Evolutionary conservation across 2,888 invertebrate genomes (phyloP).

Genomic region (Tetropium fuscum): DNA sequence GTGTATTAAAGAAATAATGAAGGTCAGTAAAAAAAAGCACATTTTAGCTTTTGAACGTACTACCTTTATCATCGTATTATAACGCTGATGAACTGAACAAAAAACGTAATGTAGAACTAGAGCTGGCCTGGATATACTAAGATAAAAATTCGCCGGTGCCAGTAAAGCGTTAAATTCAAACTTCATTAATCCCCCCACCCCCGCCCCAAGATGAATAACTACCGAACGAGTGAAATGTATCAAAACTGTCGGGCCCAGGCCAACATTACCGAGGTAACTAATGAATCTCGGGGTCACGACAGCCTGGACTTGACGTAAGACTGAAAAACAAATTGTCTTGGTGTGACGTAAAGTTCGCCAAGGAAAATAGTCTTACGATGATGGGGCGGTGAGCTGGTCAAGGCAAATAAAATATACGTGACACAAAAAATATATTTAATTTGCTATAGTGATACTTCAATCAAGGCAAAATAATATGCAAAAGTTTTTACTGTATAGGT

Average conservation of each 20-base stretch:
- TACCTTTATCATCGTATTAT: neutral
- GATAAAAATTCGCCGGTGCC: constrained; percentile 5
- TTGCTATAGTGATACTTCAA: no score
- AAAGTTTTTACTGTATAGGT: no score
- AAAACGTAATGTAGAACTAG: neutral
- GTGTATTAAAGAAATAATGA: no score
- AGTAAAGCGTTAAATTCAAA: constrained; percentile 8
- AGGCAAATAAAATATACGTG: no score
- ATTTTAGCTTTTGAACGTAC: neutral
- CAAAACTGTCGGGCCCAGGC: neutral
- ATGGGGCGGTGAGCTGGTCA: no score
- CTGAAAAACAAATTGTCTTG: neutral
- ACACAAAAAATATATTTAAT: no score
- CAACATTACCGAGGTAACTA: neutral
- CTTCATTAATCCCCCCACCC: neutral
- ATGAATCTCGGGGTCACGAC: neutral
- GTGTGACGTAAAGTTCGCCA: neutral
- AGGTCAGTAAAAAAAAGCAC: no score
- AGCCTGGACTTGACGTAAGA: neutral
- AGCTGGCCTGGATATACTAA: neutral
- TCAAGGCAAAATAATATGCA: no score
- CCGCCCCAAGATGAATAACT: constrained; percentile 6
- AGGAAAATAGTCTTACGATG: no score
- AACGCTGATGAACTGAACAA: neutral
- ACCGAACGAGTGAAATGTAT: neutral